Evolutionary conservation across 2,888 invertebrate genomes (phyloP), one percentile per base, ranked within the genome.

Genomic region (Buathra laborator): DNA sequence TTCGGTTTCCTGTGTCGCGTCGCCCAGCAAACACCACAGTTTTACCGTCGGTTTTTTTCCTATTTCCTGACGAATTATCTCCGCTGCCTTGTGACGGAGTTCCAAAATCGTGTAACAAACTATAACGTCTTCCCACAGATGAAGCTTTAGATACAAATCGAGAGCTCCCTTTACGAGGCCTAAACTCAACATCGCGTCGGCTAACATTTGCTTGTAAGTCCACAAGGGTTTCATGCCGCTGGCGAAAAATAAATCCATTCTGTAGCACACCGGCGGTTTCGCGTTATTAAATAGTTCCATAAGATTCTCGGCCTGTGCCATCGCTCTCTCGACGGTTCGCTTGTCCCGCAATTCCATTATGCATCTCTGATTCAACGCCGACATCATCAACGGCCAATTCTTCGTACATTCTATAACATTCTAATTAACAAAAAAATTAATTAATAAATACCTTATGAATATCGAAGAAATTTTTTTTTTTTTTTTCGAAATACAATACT

Each of bases 81-180:
- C 97, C 7, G 98, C 98, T 0, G 99, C 97, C 95, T 98, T 98
- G 91, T 99, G 98, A 51, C 96, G 95, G 88, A 98, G 94, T 88
- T 98, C 97, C 85, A 99, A 94, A 85, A 96, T 94, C 56, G 97
- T 97, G 92, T 99, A 99, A 94, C 99, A 99, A 1, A 96, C 95
- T 77, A 99, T 97, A 43, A 98, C 97, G 87, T 98, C 97, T 90
- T 99, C 98, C 99, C 99, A 99, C 32, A 97, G 94, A 88, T 97
- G 95, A 32, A 99, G 94, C 68, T 95, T 94, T 32, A 96, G 94
- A 92, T 96, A 98, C 75, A 97, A 94, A 86, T 98, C 97, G 24
- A 98, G 94, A 0, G 99, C 98, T 3, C 96, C 96, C 93, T 98
- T 98, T 2, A 97, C 96, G 85, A 98, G 95, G 9, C 99, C 99